phyloP scores from a whole-genome alignment of 2,113 vertebrate genomes.

The Pogonocichla stellata region DNA sequence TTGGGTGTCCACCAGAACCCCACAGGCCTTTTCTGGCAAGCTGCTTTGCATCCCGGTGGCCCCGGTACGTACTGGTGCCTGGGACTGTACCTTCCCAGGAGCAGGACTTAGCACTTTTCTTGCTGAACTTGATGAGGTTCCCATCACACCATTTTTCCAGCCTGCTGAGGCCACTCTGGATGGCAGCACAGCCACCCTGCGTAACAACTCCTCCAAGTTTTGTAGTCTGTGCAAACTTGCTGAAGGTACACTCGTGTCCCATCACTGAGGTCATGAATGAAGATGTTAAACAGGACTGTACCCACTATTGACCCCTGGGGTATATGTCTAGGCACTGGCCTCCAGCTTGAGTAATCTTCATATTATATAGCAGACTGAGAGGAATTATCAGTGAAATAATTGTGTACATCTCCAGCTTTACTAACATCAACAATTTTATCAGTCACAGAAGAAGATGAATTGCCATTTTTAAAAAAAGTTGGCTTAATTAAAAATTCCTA shows the following conservation, averaged over 20 bases:
- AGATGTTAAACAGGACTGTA: background rate
- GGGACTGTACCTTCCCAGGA: background rate
- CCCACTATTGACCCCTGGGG: accelerated
- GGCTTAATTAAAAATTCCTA: background rate
- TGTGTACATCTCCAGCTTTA: background rate
- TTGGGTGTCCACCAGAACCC: background rate
- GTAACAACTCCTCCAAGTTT: background rate
- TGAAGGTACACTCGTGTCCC: background rate
- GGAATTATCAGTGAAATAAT: background rate
- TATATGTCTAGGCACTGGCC: background rate
- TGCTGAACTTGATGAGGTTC: background rate
- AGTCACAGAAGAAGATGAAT: background rate
- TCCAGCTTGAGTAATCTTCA: background rate
- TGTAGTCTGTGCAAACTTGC: background rate
- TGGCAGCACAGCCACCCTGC: background rate
- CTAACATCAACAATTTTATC: background rate
- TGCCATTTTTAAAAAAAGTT: background rate
- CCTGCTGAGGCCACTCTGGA: background rate
- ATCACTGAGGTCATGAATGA: background rate
- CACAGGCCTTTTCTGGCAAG: background rate
- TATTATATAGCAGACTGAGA: background rate
- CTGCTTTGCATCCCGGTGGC: background rate
- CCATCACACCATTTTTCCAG: background rate
- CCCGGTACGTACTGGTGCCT: background rate
- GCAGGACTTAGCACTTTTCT: background rate